phyloP scores from a whole-genome alignment of 2,797 vertebrate species.

The Ceryle rudis region DNA sequence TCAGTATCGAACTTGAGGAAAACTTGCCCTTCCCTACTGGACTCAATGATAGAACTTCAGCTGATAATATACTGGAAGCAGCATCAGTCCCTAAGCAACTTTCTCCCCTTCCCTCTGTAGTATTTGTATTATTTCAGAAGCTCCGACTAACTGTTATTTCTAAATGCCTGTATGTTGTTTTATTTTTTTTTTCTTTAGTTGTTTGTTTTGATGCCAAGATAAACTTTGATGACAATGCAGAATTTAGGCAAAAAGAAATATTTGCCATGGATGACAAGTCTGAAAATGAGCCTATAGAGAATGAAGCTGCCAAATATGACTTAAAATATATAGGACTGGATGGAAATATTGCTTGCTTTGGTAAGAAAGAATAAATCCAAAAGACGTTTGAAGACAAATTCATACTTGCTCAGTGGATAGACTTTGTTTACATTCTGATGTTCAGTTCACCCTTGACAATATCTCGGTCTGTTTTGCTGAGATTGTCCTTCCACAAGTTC shows the following conservation, averaged over 20 bases:
- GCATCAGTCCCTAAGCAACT: neutral
- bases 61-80: neutral
- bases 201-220: slow-evolving; percentile 99
- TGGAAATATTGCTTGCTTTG: slow-evolving; percentile 98
- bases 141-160: neutral
- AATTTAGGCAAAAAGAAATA: slow-evolving; percentile 96
- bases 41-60: neutral
- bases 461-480: neutral
- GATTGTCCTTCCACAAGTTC: neutral
- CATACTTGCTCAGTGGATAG: neutral
- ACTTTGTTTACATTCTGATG: neutral
- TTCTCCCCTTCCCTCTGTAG: neutral
- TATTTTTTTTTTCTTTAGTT: slow-evolving; percentile 79
- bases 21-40: neutral
- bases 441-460: neutral
- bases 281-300: slow-evolving; percentile 94
- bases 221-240: slow-evolving; percentile 98
- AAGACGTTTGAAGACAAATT: slow-evolving; percentile 6
- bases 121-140: neutral
- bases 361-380: slow-evolving; percentile 78
- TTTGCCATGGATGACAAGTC: slow-evolving; percentile 96
- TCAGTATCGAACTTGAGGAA: neutral
- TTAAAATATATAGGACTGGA: slow-evolving; percentile 98
- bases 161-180: neutral
- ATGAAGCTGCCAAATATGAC: slow-evolving; percentile 93